Evolutionary conservation across 2,888 invertebrate genomes (phyloP).

Genomic region (Agelastica alni): DNA sequence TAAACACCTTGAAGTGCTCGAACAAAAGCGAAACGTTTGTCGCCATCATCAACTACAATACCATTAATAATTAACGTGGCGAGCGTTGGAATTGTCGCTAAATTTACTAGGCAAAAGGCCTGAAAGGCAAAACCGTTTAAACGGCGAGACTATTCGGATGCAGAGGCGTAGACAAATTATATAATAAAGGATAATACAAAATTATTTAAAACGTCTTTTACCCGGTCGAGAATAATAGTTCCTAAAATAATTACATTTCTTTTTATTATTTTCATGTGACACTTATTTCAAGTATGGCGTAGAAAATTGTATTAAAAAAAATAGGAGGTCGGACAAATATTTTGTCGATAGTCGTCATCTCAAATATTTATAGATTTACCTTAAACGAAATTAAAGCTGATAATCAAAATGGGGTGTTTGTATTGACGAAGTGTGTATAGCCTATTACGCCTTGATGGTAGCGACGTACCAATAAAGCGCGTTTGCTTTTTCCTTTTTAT

Average conservation of each 20-base stretch:
- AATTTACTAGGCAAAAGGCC: constrained; percentile 27
- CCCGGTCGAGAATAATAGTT: too few relatives aligned
- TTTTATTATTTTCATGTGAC: too few relatives aligned
- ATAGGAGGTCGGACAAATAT: too few relatives aligned
- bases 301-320: too few relatives aligned
- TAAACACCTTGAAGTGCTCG: constrained; percentile 22
- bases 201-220: too few relatives aligned
- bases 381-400: constrained; percentile 22
- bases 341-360: too few relatives aligned
- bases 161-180: too few relatives aligned
- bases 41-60: constrained; percentile 23
- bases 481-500: constrained; percentile 49
- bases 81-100: constrained; percentile 22
- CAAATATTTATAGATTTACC: too few relatives aligned
- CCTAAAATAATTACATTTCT: too few relatives aligned
- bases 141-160: not conserved
- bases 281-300: too few relatives aligned
- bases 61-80: constrained; percentile 28
- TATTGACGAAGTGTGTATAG: constrained; percentile 32
- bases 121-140: constrained; percentile 18
- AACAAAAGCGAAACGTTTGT: constrained; percentile 27
- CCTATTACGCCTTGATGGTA: constrained; percentile 39
- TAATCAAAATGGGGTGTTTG: constrained; percentile 30
- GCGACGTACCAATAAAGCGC: constrained; percentile 30
- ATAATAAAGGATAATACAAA: too few relatives aligned